Percentiles rank a stretch among this genome's conserved stretches.
Evolutionary conservation across 2,888 invertebrate genomes (phyloP).

Genomic region (Timandra comae): DNA sequence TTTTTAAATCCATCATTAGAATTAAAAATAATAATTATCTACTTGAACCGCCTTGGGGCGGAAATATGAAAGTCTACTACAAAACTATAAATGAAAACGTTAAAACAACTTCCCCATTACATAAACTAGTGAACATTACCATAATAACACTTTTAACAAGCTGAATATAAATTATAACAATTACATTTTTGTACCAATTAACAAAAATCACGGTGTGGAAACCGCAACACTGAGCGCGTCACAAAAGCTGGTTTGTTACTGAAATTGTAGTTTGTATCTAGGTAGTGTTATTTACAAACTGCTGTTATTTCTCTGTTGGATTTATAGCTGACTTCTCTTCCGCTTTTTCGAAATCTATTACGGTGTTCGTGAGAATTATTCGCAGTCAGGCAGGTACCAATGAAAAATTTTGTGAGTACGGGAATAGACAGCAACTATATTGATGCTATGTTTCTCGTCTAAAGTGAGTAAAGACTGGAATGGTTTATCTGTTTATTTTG

Average conservation of each 20-base stretch:
- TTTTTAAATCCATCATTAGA: too few species aligned
- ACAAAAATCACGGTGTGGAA: slow-evolving; percentile 11
- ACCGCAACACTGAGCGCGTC: slow-evolving; percentile 17
- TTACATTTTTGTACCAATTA: not conserved
- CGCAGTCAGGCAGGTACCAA: slow-evolving; percentile 41
- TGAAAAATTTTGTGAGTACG: slow-evolving; percentile 41
- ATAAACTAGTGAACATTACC: too few species aligned
- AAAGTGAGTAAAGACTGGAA: too few species aligned
- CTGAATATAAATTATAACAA: too few species aligned
- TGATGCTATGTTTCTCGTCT: too few species aligned
- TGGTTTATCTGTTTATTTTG: too few species aligned
- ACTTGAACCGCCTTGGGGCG: too few species aligned
- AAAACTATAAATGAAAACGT: too few species aligned
- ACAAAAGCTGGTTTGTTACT: slow-evolving; percentile 15
- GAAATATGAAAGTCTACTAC: too few species aligned
- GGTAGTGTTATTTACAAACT: slow-evolving; percentile 34
- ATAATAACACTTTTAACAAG: too few species aligned
- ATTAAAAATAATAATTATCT: too few species aligned
- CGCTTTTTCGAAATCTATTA: slow-evolving; percentile 62
- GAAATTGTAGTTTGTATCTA: slow-evolving; percentile 24
- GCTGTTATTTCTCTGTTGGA: slow-evolving; percentile 36
- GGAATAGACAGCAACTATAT: slow-evolving; percentile 29
- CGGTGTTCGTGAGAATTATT: slow-evolving; percentile 49
- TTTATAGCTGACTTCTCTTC: slow-evolving; percentile 57
- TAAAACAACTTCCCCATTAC: too few species aligned